Base-by-base conservation (phyloP, 2,888 invertebrate genomes). In the Apoderus coryli region DNA sequence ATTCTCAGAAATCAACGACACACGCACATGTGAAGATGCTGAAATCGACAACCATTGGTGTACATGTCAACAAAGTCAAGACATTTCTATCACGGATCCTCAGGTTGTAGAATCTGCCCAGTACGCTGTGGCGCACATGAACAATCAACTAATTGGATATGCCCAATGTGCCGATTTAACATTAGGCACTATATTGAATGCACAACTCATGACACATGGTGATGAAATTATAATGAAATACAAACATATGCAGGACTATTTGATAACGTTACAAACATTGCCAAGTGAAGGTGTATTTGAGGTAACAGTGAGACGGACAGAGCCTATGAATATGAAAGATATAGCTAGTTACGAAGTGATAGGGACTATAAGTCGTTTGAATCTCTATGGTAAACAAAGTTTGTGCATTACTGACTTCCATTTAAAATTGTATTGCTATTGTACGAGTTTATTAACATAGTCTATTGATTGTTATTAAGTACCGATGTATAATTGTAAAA, bases 11-110 rank as follows among this genome's bases (percentile, higher is more conserved):
- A 66, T 92, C 35, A 75, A 81, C 0, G 54, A 52, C 22, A 64
- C 69, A 32, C 63, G 92, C 25, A 82, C 78, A 0, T 93, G 92
- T 50, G 61, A 67, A 28, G 61, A 64, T 36, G 89, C 90, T 0
- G 72, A 65, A 2, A 84, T 93, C 34, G 71, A 75, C 0, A 72
- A 76, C 14, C 82, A 88, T 52, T 92, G 81, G 79, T 92, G 92
- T 54, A 80, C 85, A 12, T 92, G 92, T 43, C 78, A 84, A 47
- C 67, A 67, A 34, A 72, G 71, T 30, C 59, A 58, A 28, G 65
- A 68, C 39, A 49, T 82, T 10, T 50, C 64, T 1, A 56, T 59
- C 1, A 61, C 65, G 15, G 67, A 72, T 40, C 44, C 54, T 0
- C 50, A 57, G 5, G 75, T 78, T 0, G 50, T 58, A 4, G 60